Conservation (phyloP, 2,797 vertebrate genomes). For the Loriculus beryllinus region DNA sequence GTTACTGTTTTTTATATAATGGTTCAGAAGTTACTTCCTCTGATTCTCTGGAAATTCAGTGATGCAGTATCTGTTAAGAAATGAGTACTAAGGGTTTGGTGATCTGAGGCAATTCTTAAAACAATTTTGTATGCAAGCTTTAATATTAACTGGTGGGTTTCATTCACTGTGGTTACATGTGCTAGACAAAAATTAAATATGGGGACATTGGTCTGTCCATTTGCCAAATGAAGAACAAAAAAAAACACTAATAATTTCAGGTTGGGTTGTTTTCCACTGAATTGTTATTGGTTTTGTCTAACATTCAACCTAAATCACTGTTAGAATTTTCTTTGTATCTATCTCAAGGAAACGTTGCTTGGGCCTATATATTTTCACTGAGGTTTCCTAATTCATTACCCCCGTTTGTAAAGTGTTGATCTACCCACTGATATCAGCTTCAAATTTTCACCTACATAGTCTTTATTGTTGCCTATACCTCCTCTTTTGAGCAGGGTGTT, state of each 20-base stretch:
- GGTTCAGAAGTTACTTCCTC: background rate
- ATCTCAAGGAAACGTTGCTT: background rate
- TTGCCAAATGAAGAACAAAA: background rate
- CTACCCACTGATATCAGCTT: background rate
- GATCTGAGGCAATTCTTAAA: background rate
- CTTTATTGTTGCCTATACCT: background rate
- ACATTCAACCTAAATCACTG: background rate
- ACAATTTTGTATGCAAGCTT: background rate
- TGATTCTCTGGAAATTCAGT: background rate
- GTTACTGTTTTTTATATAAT: background rate
- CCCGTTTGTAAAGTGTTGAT: background rate
- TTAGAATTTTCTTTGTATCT: background rate
- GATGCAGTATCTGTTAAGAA: background rate
- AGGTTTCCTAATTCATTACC: background rate
- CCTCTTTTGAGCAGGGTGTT: background rate
- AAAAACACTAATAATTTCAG: background rate
- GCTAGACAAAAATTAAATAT: background rate
- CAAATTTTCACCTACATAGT: background rate
- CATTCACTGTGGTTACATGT: background rate
- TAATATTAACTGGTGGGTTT: background rate
- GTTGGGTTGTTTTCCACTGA: fast-evolving
- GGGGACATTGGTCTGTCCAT: background rate
- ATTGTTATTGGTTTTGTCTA: background rate
- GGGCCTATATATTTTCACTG: background rate
- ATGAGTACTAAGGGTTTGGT: background rate